Evolutionary conservation across 2,113 vertebrate species (phyloP), one percentile per base, ranked within the genome.

Genomic region (Chionodraco myersi): DNA sequence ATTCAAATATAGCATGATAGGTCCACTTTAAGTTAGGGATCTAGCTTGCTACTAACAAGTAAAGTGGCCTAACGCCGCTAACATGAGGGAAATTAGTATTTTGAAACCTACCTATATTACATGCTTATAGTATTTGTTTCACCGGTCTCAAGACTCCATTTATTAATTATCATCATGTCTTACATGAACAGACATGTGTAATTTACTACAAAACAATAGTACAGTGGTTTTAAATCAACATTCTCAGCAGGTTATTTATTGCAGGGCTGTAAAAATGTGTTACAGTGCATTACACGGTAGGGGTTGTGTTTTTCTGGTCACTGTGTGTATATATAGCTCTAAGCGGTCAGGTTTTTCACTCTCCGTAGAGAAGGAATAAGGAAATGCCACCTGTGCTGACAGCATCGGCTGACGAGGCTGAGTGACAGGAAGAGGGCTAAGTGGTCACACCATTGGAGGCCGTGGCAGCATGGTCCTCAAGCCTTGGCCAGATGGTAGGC

Each of bases 381-480:
- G 81, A 85, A 87, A 89, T 85, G 86, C 90, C 92, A 91, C 83
- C 89, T 93, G 91, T 72, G 78, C 79, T 88, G 87, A 91, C 86
- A 85, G 88, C 79, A 56, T 72, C 49, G 59, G 34, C 73, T 86
- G 82, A 88, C 67, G 36, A 80, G 64, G 60, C 63, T 90, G 88
- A 89, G 56, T 91, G 91, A 92, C 91, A 83, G 84, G 23, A 62
- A 71, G 84, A 73, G 80, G 79, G 67, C 79, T 84, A 77, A 86
- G 84, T 83, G 87, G 83, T 88, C 88, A 88, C 78, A 83, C 75
- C 84, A 83, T 83, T 7, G 7, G 83, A 85, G 89, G 82, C 82
- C n/a, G 15, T 5, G 52, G 66, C 75, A 68, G 75, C 53, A 34
- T 21, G 59, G 72, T 81, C 68, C 66, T 88, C 64, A 49, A 80